Evolutionary conservation across 2,797 vertebrate genomes (phyloP).

Genomic region (Toxotes lorentzi): DNA sequence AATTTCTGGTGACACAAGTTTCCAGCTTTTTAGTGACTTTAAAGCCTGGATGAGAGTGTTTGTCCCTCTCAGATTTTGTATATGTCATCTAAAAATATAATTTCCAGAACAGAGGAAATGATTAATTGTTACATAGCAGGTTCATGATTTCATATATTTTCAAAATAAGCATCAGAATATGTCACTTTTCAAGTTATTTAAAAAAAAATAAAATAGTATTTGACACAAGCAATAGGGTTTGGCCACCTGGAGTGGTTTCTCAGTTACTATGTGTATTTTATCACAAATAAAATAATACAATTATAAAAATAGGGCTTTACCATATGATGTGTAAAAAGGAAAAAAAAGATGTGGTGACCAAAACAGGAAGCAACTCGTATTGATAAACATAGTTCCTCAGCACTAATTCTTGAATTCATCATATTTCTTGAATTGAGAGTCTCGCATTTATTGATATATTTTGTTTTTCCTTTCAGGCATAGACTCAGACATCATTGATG

Average conservation of each 20-base stretch:
- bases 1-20: neutral
- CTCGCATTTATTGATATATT: neutral
- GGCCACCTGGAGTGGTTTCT: neutral
- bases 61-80: neutral
- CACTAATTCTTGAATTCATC: neutral
- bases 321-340: no score
- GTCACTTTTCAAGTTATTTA: neutral
- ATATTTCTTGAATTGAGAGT: neutral
- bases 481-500: constrained; percentile 96
- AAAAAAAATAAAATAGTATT: neutral
- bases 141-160: neutral
- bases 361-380: constrained; percentile 30
- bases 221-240: neutral
- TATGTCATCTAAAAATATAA: neutral
- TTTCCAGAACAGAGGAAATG: neutral
- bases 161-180: neutral
- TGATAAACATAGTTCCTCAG: neutral
- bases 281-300: no score
- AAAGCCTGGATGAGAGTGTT: no score
- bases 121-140: no score
- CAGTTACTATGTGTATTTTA: neutral
- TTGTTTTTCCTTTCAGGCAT: constrained; percentile 84
- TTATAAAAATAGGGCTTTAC: neutral
- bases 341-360: neutral
- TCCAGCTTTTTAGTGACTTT: neutral